Evolutionary conservation across 1,140 invertebrate species (phyloP), one percentile per base, ranked within the genome.

Genomic region (Heliconius hewitsoni): DNA sequence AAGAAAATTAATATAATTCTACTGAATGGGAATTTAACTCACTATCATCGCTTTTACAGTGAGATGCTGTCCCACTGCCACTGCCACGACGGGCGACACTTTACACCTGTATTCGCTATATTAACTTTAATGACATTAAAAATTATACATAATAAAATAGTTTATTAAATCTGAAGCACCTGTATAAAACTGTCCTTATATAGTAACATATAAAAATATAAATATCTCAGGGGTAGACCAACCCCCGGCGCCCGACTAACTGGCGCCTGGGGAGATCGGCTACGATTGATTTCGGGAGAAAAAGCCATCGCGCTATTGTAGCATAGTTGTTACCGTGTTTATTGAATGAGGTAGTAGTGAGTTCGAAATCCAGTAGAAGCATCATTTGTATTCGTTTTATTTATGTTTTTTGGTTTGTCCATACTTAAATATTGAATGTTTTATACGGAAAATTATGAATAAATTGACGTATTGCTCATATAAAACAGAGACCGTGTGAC

Each of bases 191-290:
- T 27, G 23, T 13, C 16, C 23, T 30, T 27, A 66, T 66, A 27
- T 66, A 66, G 60, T 66, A 66, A 27, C 57, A n/a, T 57, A 52
- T 19, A 52, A 52, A 52, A 19, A 19, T 60, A 23, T 23, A 60
- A 60, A n/a, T 66, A 66, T 66, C 23, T 66, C 27, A 66, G 60
- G 55, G 13, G 60, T 30, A 66, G 23, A 27, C 60, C n/a, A n/a
- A 23, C 57, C 60, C 60, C 60, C 2, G 27, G 60, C 60, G 60
- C 60, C 60, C 60, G 27, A 66, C 60, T 66, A 66, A 66, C 60
- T 30, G 60, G 60, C 60, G 60, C 60, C 60, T 66, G 60, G 60
- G 27, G 60, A 66, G 60, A 66, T 66, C 60, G 60, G 27, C 18
- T 66, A 30, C 60, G 60, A 66, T 66, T 66, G 60, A 66, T 66